These are phyloP conservation scores for Sula dactylatra DNA, from an alignment of 2,113 vertebrate genomes.

Conservation along the genomic window DNA sequence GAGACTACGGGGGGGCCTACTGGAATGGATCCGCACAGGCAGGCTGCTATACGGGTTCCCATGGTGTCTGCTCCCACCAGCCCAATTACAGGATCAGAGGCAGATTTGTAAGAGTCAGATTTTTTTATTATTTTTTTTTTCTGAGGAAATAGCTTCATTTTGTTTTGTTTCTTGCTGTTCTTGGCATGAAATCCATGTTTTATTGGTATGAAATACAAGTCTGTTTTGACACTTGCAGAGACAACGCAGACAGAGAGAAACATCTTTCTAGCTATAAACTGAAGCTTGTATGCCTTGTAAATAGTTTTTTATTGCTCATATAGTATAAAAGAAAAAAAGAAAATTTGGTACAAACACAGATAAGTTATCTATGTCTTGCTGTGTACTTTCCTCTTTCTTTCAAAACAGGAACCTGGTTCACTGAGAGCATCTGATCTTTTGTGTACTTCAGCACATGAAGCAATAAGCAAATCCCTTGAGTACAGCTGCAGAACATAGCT, in stretches of 20 bases:
- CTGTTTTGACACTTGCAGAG: constrained; percentile 68
- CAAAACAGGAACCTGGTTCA: constrained; percentile 43
- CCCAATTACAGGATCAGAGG: constrained; percentile 14
- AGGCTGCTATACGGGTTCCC: neutral
- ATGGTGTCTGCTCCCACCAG: constrained; percentile 15
- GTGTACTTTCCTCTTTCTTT: constrained; percentile 42
- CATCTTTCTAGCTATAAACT: constrained; percentile 46
- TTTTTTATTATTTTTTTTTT: neutral
- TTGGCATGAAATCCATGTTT: constrained; percentile 47
- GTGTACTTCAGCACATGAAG: neutral
- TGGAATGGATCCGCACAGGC: neutral
- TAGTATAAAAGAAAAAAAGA: neutral
- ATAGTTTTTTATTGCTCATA: constrained; percentile 39
- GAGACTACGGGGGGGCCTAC: neutral
- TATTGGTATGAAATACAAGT: constrained; percentile 62
- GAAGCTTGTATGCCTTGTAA: constrained; percentile 33
- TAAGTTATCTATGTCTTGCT: constrained; percentile 43
- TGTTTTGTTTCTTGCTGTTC: constrained; percentile 68
- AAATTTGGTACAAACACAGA: neutral
- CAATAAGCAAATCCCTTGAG: neutral
- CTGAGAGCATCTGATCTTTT: neutral
- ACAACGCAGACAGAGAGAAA: constrained; percentile 36
- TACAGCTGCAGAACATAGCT: neutral
- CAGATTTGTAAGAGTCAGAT: neutral
- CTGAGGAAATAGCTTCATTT: constrained; percentile 51